Evolutionary conservation across 2,113 vertebrate species (phyloP), one percentile per base, ranked within the genome.

Genomic region (Cichladusa arquata): DNA sequence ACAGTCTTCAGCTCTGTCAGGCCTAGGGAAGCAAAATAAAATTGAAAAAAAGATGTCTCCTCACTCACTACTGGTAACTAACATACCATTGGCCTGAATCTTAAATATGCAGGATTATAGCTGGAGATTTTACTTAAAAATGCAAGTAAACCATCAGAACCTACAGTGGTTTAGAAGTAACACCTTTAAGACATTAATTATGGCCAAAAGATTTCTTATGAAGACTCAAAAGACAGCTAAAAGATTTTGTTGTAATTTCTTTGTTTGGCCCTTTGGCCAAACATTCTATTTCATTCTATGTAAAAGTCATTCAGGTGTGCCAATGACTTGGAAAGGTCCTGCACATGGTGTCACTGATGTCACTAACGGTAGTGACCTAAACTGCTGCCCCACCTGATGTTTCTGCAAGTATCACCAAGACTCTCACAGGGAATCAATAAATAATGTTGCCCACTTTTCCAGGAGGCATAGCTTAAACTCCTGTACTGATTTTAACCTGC

Each of bases 1-100:
- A 84, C 98, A 98, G 0, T 92, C 95, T 73, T 96, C 97, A 36
- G 31, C 62, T 92, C 71, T 98, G 67, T 98, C 98, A 14, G 98
- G 96, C 98, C 98, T 98, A 69, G 74, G 78, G 42, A 93, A 92
- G 5, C n/a, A 93, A 95, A 94, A 81, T 2, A n/a, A n/a, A 80
- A 88, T 47, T 77, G 18, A 66, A 74, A 34, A 61, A 60, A 86
- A 57, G 5, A 60, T 4, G 3, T 28, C 44, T 81, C 17, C 12
- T 84, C 40, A 76, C 11, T 48, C 34, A 64, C 5, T 74, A 58
- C 31, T 20, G 26, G 16, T 31, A 74, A 60, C 8, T 38, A 61
- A 53, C 19, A 51, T 36, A 58, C 31, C 8, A 33, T 17, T 50
- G 42, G 25, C 11, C 19, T 73, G 17, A 51, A 57, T 72, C 81